Percentiles rank a stretch among this genome's conserved stretches.
Evolutionary conservation across 64 coral and sea anemone species (phyloP).

Genomic region (Montipora capricornis): DNA sequence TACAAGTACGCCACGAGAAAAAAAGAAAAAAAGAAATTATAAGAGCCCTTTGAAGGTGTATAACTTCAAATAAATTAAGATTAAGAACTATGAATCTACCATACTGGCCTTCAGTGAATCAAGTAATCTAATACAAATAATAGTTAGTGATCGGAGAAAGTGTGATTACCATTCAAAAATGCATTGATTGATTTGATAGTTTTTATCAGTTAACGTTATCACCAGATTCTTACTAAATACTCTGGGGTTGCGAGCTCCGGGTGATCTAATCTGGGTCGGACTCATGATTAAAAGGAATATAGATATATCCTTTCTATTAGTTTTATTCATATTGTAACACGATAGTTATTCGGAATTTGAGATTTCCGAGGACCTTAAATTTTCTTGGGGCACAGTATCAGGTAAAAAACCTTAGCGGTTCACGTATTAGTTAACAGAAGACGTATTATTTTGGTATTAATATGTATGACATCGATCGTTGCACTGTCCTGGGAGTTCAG

Average conservation of each 20-base stretch:
- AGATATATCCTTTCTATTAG: neutral
- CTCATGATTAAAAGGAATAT: neutral
- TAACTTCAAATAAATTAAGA: neutral
- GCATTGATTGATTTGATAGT: neutral
- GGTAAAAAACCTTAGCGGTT: no score
- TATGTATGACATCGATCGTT: no score
- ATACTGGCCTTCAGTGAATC: neutral
- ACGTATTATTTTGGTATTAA: no score
- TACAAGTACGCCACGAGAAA: no score
- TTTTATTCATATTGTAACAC: neutral
- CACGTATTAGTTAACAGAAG: no score
- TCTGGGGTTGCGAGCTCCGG: no score
- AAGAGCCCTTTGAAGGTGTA: no score
- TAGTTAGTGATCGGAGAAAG: neutral
- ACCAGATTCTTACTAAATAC: neutral
- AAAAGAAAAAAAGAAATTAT: no score
- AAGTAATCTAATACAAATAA: neutral
- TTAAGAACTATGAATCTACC: neutral
- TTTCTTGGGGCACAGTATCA: no score
- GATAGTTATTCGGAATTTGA: no score
- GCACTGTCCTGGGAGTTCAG: no score
- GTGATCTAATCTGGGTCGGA: neutral
- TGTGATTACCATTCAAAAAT: neutral
- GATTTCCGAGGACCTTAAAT: no score
- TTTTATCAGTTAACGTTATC: neutral